A percentile compares a stretch with the other conserved stretches of the same genome.
These are phyloP conservation scores for Pterocles gutturalis DNA, from an alignment of 2,113 vertebrate species.

Conservation along the genomic window DNA sequence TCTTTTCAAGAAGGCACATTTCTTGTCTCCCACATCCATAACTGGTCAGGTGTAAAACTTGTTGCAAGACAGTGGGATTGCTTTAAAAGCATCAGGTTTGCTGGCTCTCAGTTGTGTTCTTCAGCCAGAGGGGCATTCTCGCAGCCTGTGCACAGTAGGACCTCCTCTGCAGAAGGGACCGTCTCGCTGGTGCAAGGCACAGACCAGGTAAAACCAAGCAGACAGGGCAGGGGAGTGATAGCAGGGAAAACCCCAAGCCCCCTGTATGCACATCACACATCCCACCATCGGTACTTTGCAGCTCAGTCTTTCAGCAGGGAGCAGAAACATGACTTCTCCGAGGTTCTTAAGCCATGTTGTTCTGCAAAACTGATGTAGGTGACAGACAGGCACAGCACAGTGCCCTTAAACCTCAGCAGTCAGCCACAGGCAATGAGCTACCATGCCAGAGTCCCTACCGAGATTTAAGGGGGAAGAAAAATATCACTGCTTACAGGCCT, in stretches of 20 bases:
- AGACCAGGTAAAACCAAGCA: background rate
- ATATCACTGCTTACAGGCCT: background rate
- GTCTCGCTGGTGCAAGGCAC: rapidly evolving
- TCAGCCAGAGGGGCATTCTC: background rate
- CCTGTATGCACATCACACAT: rapidly evolving
- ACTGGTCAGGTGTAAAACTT: background rate
- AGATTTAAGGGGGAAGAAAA: background rate
- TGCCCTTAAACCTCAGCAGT: background rate
- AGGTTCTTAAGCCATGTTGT: background rate
- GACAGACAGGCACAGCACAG: background rate
- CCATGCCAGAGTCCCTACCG: background rate
- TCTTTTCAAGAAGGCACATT: background rate
- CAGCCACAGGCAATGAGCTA: background rate
- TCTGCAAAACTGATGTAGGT: background rate
- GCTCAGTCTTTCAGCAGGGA: background rate
- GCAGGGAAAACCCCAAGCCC: background rate
- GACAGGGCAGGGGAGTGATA: rapidly evolving
- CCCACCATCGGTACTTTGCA: rapidly evolving
- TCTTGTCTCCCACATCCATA: background rate
- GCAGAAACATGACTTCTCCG: background rate
- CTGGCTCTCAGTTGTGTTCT: background rate
- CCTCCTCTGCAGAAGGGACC: background rate
- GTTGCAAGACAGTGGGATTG: background rate
- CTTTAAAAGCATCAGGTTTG: background rate
- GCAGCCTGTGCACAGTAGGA: rapidly evolving